A percentile compares a stretch with the other conserved stretches of the same genome.
These are phyloP conservation scores for Amphiprion clarkii DNA, from an alignment of 2,797 vertebrate genomes.

Conservation along the genomic window DNA sequence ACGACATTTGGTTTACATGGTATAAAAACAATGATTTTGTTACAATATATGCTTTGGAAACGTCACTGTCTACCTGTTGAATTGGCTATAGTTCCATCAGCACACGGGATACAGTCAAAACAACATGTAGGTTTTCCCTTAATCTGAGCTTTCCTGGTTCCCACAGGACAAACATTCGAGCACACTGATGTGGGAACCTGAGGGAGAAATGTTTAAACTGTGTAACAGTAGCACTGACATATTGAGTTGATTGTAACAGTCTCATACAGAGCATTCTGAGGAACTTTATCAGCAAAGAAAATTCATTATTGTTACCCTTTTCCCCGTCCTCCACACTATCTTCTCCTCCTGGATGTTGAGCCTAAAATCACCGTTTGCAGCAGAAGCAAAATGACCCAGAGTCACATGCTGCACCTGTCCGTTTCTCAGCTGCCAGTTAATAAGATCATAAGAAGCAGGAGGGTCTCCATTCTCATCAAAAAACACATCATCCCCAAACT, in stretches of 20 bases:
- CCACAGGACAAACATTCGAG: constrained; percentile 72
- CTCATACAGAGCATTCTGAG: not conserved
- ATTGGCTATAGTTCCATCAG: constrained; percentile 82
- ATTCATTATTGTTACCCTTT: constrained; percentile 52
- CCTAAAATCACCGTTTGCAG: constrained; percentile 57
- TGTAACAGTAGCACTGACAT: not conserved
- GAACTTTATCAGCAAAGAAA: not conserved
- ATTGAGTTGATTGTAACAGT: not conserved
- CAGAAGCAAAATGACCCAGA: constrained; percentile 76
- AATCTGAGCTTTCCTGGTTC: constrained; percentile 81
- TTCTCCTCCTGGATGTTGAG: constrained; percentile 76
- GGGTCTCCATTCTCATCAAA: constrained; percentile 85
- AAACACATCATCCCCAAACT: constrained; percentile 78
- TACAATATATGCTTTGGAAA: not conserved
- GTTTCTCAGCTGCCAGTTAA: constrained; percentile 85
- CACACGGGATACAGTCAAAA: constrained; percentile 84
- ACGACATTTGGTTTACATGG: not conserved
- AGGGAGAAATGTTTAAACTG: not conserved
- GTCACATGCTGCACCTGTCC: constrained; percentile 83
- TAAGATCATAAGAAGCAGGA: constrained; percentile 82
- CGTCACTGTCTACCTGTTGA: constrained; percentile 70
- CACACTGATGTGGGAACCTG: constrained; percentile 82
- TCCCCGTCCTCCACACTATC: constrained; percentile 80
- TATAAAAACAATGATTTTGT: not conserved
- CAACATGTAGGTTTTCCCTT: constrained; percentile 80